These are phyloP conservation scores for Melanotaenia nigrans DNA, from an alignment of 2,797 vertebrate species.

Conservation along the genomic window DNA sequence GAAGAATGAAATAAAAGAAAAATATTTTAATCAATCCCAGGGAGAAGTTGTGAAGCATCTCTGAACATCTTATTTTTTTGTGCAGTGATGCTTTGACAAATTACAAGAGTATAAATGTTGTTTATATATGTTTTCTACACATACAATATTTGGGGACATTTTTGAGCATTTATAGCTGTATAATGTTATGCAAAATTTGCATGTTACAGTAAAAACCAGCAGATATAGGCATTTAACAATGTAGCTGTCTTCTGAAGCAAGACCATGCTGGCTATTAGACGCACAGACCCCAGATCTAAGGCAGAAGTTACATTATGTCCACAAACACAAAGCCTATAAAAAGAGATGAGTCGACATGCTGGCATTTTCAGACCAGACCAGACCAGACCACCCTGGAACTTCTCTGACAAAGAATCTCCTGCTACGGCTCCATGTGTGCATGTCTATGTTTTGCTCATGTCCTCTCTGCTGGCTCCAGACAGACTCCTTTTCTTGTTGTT, in stretches of 20 bases:
- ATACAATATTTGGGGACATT: not conserved
- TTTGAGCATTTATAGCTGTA: no score
- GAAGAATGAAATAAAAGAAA: no score
- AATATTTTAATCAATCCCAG: no score
- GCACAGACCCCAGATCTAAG: slow-evolving; percentile 11
- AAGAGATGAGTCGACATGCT: slow-evolving; percentile 55
- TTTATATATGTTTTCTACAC: not conserved
- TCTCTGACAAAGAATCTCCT: slow-evolving; percentile 55
- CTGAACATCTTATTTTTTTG: no score
- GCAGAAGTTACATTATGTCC: slow-evolving; percentile 41
- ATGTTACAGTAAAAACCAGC: not conserved
- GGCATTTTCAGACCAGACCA: slow-evolving; percentile 57
- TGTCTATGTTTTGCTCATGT: slow-evolving; percentile 54
- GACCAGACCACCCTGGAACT: slow-evolving; percentile 73
- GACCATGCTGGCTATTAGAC: not conserved
- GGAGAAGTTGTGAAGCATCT: no score
- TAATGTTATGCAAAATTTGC: no score
- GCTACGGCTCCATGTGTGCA: slow-evolving; percentile 27
- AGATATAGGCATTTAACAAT: not conserved
- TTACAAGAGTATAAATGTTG: not conserved
- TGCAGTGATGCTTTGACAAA: not conserved
- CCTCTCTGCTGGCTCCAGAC: slow-evolving; percentile 60
- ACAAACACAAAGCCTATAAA: slow-evolving; percentile 55
- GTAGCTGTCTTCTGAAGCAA: not conserved
- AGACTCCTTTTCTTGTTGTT: slow-evolving; percentile 46